A percentile compares a stretch with the other conserved stretches of the same genome.
These are phyloP conservation scores for Drosophila nannoptera DNA, from an alignment of 1,140 invertebrate genomes.

Conservation along the genomic window DNA sequence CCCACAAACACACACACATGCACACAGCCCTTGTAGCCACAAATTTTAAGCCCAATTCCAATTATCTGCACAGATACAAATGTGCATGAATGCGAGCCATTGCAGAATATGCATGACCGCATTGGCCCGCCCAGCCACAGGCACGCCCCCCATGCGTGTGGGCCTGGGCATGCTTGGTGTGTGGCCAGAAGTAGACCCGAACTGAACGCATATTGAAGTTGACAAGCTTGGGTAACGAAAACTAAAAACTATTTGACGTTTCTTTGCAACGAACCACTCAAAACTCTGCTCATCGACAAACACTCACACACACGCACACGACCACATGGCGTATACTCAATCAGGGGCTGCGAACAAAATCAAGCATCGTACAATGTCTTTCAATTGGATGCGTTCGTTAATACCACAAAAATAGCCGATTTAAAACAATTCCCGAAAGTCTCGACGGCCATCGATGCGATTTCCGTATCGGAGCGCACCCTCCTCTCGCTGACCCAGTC, in stretches of 20 bases:
- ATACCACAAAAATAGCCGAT: conserved; percentile 82
- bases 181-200: conserved; percentile 11
- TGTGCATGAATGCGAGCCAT: conserved; percentile 43
- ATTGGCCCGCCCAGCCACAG: background rate
- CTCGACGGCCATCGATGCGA: conserved; percentile 73
- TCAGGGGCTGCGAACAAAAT: conserved; percentile 85
- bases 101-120: conserved; percentile 50
- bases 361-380: conserved; percentile 86
- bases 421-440: conserved; percentile 78
- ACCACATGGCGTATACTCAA: conserved; percentile 22
- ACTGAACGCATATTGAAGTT: conserved; percentile 8
- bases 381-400: conserved; percentile 83
- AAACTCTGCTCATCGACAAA: conserved; percentile 19
- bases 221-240: conserved; percentile 11
- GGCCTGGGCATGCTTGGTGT: conserved; percentile 4
- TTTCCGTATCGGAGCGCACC: conserved; percentile 71
- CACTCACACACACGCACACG: background rate
- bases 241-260: conserved; percentile 41
- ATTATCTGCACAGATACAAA: conserved; percentile 73
- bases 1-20: conserved; percentile 4
- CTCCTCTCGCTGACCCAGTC: conserved; percentile 80
- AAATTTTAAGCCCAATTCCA: conserved; percentile 77
- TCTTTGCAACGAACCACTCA: conserved; percentile 44
- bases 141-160: conserved; percentile 1
- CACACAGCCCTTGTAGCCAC: conserved; percentile 56